These are phyloP conservation scores for Natator depressus DNA, from an alignment of 2,113 vertebrate species.

Conservation along the genomic window DNA sequence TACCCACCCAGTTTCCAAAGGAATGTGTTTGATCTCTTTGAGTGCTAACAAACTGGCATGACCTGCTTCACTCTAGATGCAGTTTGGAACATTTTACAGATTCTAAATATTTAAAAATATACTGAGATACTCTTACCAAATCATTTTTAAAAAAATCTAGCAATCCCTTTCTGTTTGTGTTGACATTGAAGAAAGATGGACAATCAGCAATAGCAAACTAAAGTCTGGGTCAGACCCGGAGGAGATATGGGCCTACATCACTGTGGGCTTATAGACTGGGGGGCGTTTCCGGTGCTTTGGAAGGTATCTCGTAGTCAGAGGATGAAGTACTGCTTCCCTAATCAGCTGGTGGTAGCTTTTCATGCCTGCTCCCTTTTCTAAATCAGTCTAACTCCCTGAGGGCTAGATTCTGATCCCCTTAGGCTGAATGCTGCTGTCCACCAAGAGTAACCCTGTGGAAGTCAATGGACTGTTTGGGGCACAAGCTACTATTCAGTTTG, in stretches of 20 bases:
- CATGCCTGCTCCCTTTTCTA: not conserved
- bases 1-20: no score
- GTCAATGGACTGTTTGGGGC: not conserved
- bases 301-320: not conserved
- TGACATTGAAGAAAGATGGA: not conserved
- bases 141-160: not conserved
- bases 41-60: not conserved
- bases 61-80: not conserved
- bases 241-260: not conserved
- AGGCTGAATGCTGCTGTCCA: not conserved
- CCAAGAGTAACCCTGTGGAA: not conserved
- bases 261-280: not conserved
- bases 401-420: not conserved
- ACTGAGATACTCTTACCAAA: not conserved
- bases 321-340: not conserved
- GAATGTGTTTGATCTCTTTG: no score
- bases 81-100: not conserved
- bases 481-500: not conserved
- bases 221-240: not conserved
- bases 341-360: not conserved
- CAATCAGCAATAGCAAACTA: not conserved
- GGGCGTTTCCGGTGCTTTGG: accelerated
- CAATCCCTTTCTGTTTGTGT: not conserved
- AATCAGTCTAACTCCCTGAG: not conserved
- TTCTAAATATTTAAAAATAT: not conserved